Evolutionary conservation across 1,140 invertebrate species (phyloP).

Genomic region (Eufriesea mexicana): DNA sequence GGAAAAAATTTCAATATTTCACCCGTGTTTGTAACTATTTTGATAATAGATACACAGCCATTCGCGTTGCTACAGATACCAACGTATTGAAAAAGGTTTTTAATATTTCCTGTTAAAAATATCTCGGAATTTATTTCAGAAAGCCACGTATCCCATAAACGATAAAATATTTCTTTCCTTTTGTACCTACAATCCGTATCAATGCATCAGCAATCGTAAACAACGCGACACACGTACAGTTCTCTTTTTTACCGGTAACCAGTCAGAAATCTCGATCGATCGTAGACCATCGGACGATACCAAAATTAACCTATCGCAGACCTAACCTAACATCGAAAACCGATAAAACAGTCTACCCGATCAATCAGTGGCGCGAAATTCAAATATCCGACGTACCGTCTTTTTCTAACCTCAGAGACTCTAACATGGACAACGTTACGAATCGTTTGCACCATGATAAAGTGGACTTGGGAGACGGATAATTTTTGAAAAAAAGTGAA

Average conservation of each 20-base stretch:
- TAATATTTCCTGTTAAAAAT: too few relatives aligned
- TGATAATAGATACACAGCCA: neutral
- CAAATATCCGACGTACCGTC: neutral
- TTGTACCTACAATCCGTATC: neutral
- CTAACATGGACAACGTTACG: neutral
- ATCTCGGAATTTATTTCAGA: too few relatives aligned
- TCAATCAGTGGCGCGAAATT: neutral
- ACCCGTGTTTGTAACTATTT: too few relatives aligned
- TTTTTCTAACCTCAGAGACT: too few relatives aligned
- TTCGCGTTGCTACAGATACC: neutral
- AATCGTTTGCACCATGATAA: too few relatives aligned
- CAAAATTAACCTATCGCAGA: neutral
- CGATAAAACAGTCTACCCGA: neutral
- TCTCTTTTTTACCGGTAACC: conserved; percentile 21
- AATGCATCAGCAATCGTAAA: neutral
- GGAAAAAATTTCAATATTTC: neutral
- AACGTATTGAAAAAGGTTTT: too few relatives aligned
- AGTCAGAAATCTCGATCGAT: neutral
- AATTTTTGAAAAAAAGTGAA: neutral
- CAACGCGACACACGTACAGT: neutral
- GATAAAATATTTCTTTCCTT: neutral
- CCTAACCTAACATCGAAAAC: neutral
- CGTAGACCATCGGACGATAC: neutral
- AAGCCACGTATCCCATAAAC: too few relatives aligned
- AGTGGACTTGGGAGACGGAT: neutral